A percentile compares a stretch with the other conserved stretches of the same genome.
Conservation (phyloP, 2,888 invertebrate species). For the Cordilura impudica region DNA sequence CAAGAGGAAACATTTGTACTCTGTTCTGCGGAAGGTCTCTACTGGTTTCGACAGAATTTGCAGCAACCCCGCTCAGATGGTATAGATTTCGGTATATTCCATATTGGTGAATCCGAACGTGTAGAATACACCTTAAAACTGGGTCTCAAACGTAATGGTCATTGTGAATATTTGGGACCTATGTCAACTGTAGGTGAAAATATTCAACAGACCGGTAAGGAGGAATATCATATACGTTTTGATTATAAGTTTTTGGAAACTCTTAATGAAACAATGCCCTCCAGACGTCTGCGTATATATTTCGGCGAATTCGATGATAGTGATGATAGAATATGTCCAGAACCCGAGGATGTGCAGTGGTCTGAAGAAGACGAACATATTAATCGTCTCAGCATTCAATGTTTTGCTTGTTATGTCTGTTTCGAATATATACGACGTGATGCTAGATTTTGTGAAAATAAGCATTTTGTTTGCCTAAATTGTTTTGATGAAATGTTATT, state of each 20-base stretch:
- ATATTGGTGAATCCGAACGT: conserved; percentile 65
- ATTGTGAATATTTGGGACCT: conserved; percentile 58
- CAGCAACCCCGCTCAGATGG: background rate
- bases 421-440: conserved; percentile 63
- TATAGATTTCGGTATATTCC: conserved; percentile 64
- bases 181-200: conserved; percentile 12
- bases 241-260: conserved; percentile 33
- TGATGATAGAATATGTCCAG: conserved; percentile 54
- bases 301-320: conserved; percentile 63
- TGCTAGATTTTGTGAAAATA: conserved; percentile 65
- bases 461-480: conserved; percentile 63
- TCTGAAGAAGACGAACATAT: conserved; percentile 38
- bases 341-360: conserved; percentile 41
- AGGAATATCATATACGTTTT: conserved; percentile 50
- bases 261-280: conserved; percentile 47
- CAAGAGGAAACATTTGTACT: conserved; percentile 60
- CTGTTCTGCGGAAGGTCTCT: conserved; percentile 58
- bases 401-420: conserved; percentile 58
- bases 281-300: conserved; percentile 58
- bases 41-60: conserved; percentile 63
- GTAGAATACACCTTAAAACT: conserved; percentile 62
- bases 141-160: conserved; percentile 55
- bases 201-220: background rate
- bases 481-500: conserved; percentile 50
- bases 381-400: no score